Conservation (phyloP, 2,113 vertebrate genomes). For the Peromyscus polionotus region DNA sequence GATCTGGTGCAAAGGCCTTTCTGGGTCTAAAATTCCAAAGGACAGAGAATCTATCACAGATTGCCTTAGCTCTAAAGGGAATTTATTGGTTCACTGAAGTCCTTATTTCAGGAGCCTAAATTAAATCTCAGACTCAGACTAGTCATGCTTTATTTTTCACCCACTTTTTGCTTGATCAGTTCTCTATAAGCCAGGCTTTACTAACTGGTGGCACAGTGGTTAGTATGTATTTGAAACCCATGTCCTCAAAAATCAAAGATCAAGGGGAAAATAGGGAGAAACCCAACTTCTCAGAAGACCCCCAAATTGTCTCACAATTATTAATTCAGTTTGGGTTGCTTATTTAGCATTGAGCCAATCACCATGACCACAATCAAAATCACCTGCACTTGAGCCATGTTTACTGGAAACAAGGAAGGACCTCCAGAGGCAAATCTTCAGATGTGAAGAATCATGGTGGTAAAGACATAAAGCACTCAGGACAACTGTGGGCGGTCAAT, state of each 20-base stretch:
- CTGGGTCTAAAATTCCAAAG: constrained; percentile 8
- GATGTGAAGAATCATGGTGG: neutral
- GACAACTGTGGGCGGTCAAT: neutral
- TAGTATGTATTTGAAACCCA: neutral
- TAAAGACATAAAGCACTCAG: neutral
- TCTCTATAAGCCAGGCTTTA: neutral
- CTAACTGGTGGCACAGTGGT: neutral
- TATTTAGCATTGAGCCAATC: neutral
- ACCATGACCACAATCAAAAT: neutral
- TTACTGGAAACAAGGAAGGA: neutral
- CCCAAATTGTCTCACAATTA: neutral
- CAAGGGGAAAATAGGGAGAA: neutral
- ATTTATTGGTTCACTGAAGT: neutral
- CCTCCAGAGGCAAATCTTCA: neutral
- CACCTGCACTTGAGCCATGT: neutral
- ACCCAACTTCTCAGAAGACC: neutral
- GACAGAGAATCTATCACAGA: neutral
- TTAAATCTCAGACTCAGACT: neutral
- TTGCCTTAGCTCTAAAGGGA: neutral
- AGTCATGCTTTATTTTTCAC: neutral
- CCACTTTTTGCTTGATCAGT: neutral
- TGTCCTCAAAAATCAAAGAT: neutral
- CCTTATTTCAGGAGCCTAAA: neutral
- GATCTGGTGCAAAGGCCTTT: neutral
- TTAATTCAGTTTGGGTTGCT: neutral